Base-by-base conservation (phyloP, 2,797 vertebrate genomes). In the Tokudaia muenninki region DNA sequence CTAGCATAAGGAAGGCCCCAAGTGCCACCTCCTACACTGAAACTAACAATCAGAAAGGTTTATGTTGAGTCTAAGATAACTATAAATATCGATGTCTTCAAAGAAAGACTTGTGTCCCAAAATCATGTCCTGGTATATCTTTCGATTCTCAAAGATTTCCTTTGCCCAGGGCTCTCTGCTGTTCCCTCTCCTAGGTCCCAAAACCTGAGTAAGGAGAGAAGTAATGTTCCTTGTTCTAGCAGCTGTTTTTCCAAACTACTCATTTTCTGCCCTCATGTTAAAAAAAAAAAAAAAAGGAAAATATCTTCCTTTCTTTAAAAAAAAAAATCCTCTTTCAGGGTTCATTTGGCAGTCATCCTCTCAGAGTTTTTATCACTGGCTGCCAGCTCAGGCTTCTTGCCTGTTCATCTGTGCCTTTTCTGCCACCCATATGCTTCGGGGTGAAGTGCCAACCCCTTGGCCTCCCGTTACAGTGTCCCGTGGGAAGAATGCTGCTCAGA, bases 121-220 rank as follows among this genome's bases (percentile, higher is more conserved):
- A 65, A 91, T 19, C 65, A 79, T 9, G 31, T 75, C 86, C 86
- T 84, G 74, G 77, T 22, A 9, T 12, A 50, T 24, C 67, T 96
- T 80, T 44, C 95, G 82, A 50, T 37, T 93, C 34, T 93, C 52
- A 83, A 77, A 82, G 87, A 84, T 50, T 55, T 65, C 74, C 52
- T 47, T 55, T 21, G 67, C 63, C 74, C 70, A 22, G 0, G 4
- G 75, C 67, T 83, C 34, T 79, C 52, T 61, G 59, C 29, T 70
- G 63, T 47, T 92, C 31, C 70, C n/a, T 80, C 63, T 26, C 61
- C 77, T 29, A 90, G 12, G 52, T 80, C 31, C 13, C 3, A 34
- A 88, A 95, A 61, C 19, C 50, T 74, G 47, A 50, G 70, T 87
- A 74, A 41, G 84, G 80, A 31, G 3, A 52, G 1, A 88, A 24